A percentile compares a stretch with the other conserved stretches of the same genome.
phyloP scores from a whole-genome alignment of 2,113 vertebrate genomes.

The Urocynchramus pylzowi region DNA sequence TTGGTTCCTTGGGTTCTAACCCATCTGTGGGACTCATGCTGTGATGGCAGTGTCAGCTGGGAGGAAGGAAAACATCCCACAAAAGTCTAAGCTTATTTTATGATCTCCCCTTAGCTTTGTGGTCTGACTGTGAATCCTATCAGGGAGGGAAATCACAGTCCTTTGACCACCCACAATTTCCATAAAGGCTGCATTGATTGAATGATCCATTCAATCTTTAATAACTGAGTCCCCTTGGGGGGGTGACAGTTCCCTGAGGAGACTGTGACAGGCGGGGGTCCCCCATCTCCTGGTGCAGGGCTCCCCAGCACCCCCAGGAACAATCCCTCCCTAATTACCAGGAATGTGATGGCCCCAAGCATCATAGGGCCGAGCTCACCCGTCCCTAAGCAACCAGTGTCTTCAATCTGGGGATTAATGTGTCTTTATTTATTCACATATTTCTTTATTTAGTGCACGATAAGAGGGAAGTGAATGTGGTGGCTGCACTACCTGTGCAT shows the following conservation, averaged over 20 bases:
- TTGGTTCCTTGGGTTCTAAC: background rate
- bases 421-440: background rate
- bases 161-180: background rate
- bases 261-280: fast-evolving
- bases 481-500: background rate
- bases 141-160: fast-evolving
- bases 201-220: background rate
- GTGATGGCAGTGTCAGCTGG: fast-evolving
- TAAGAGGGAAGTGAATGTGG: fast-evolving
- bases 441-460: background rate
- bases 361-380: fast-evolving
- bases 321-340: background rate
- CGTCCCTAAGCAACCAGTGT: background rate
- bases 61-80: background rate
- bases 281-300: background rate
- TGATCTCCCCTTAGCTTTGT: background rate
- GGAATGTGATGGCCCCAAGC: fast-evolving
- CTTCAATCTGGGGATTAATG: background rate
- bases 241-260: fast-evolving
- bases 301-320: background rate
- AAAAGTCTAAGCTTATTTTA: background rate
- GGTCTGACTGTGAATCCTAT: background rate
- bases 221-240: background rate
- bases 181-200: background rate
- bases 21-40: fast-evolving